Evolutionary conservation across 2,113 vertebrate species (phyloP).

Genomic region (Spilogale gracilis): DNA sequence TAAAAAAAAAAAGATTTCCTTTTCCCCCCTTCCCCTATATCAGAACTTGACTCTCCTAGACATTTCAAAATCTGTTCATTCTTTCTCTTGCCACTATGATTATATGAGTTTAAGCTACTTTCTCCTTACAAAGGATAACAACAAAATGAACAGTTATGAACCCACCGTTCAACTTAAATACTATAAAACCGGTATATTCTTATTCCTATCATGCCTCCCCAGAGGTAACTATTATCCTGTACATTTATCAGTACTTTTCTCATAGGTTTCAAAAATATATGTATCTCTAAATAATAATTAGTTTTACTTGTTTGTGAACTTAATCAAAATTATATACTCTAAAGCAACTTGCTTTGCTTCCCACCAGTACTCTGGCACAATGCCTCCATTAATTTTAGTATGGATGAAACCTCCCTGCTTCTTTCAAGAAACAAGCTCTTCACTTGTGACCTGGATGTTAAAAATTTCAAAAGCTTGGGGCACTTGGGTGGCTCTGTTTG

Average conservation of each 20-base stretch:
- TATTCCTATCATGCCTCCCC: neutral
- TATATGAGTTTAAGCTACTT: neutral
- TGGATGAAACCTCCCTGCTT: neutral
- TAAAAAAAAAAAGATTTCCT: neutral
- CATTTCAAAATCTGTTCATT: constrained; percentile 17
- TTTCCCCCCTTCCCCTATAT: neutral
- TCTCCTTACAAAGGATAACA: neutral
- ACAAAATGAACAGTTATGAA: neutral
- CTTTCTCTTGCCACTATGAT: neutral
- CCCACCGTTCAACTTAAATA: neutral
- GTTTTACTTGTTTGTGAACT: neutral
- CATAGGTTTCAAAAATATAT: neutral
- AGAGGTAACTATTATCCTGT: neutral
- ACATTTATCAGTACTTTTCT: neutral
- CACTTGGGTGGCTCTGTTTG: neutral
- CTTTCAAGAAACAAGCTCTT: neutral
- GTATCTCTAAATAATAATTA: neutral
- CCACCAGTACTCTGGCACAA: neutral
- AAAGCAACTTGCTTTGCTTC: neutral
- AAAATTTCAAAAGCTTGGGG: neutral
- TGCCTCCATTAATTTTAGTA: neutral
- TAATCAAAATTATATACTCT: neutral
- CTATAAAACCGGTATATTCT: neutral
- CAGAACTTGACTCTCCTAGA: neutral
- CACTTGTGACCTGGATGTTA: neutral